Evolutionary conservation across 1,140 invertebrate genomes (phyloP).

Genomic region (Caerostris extrusa): DNA sequence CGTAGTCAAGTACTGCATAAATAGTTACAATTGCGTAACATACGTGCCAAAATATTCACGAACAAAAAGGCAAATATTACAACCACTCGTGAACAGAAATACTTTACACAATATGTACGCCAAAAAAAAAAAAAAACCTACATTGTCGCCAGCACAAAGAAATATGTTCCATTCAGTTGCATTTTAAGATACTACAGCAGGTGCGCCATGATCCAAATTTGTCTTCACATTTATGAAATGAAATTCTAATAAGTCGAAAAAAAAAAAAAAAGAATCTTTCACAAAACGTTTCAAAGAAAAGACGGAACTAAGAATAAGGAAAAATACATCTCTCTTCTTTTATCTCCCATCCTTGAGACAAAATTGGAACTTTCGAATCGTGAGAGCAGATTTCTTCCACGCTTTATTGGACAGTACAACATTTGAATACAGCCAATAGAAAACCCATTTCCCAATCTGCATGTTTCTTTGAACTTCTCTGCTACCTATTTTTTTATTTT

Average conservation of each 20-base stretch:
- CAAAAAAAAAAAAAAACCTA: too few relatives aligned
- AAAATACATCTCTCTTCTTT: not conserved
- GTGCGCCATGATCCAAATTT: not conserved
- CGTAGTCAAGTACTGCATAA: too few relatives aligned
- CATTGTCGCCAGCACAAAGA: too few relatives aligned
- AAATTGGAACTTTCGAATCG: conserved; percentile 34
- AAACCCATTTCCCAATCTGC: conserved; percentile 35
- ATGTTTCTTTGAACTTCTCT: conserved; percentile 19
- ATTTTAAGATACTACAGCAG: too few relatives aligned
- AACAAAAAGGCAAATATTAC: too few relatives aligned
- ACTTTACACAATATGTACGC: too few relatives aligned
- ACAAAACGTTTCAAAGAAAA: not conserved
- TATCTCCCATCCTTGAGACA: not conserved
- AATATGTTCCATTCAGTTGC: too few relatives aligned
- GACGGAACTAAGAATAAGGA: not conserved
- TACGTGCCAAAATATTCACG: too few relatives aligned
- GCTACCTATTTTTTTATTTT: too few relatives aligned
- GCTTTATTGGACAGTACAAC: conserved; percentile 51
- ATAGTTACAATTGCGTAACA: too few relatives aligned
- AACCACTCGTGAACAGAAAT: too few relatives aligned
- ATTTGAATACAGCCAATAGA: conserved; percentile 63
- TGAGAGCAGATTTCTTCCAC: not conserved
- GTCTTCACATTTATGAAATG: not conserved
- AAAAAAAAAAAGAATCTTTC: not conserved
- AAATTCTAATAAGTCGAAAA: not conserved